Base-by-base conservation (phyloP, 2,113 vertebrate species). In the Tachysurus fulvidraco region DNA sequence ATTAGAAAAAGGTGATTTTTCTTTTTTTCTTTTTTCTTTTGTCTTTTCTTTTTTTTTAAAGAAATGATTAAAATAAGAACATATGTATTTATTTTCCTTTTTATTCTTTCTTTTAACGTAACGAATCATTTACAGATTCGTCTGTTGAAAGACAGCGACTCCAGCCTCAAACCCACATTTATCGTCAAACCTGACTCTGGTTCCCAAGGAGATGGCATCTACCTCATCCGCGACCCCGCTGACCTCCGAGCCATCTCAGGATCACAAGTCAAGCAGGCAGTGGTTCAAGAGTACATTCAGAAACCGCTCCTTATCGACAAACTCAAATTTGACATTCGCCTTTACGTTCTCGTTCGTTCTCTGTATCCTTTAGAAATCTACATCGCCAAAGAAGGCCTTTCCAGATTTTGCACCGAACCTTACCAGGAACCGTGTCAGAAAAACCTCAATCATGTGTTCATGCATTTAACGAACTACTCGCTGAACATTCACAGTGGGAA, bases 381-480 rank as follows among this genome's bases (percentile, higher is more conserved):
- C 89, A 96, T 99, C 81, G 97, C 98, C 94, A 98, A 98, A 95
- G 98, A 99, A 28, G 98, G 98, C 87, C 96, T 99, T 77, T 98
- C 97, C 0, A 95, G 98, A 0, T 99, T 99, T 92, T 99, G 98
- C 92, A 99, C 98, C 0, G 97, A 99, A 93, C 97, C 97, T 14
- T 99, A 99, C 88, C 97, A 99, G 92, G 98, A 99, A 88, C 98
- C 98, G 60, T 96, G 89, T 86, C 92, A 96, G 88, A 97, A 96
- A 93, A 99, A 99, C 84, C 94, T 99, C 87, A 97, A 95, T 93
- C 97, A 95, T 52, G 94, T 98, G 88, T 99, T 97, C 89, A 99
- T 99, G 98, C 98, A 99, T 94, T 92, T 99, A 82, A 99, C 98
- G 73, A 99, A 99, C 94, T 99, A 99, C 79, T 99, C 98, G 0